phyloP scores from a whole-genome alignment of 2,888 invertebrate species.

The Tolmerus cingulatus region DNA sequence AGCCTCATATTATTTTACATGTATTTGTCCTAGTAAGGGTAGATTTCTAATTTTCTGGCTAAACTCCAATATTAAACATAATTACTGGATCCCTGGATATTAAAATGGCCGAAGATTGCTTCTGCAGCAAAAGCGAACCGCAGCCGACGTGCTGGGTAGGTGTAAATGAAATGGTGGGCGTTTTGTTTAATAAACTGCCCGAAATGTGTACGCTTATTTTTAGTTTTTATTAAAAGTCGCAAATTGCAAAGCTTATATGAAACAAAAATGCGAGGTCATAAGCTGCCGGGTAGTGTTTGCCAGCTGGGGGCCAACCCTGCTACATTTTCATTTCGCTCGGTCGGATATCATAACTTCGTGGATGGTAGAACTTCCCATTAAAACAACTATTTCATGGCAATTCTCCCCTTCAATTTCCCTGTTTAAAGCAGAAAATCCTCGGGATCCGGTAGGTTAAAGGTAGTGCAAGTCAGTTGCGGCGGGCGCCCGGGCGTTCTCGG shows the following conservation, averaged over 20 bases:
- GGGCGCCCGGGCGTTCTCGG: neutral
- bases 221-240: conserved; percentile 7
- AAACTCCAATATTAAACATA: neutral
- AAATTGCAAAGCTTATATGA: neutral
- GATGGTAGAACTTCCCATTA: conserved; percentile 36
- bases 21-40: no score
- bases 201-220: neutral
- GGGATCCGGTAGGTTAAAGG: neutral
- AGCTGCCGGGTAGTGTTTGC: neutral
- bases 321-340: conserved; percentile 24
- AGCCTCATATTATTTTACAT: no score
- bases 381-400: conserved; percentile 33
- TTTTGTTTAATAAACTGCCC: neutral
- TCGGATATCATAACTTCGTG: conserved; percentile 27
- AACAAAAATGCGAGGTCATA: neutral
- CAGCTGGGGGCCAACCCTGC: neutral
- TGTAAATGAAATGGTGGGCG: neutral
- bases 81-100: neutral
- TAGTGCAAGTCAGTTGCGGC: neutral
- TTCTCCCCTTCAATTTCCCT: conserved; percentile 40
- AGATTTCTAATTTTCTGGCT: neutral
- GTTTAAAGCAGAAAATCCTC: conserved; percentile 44
- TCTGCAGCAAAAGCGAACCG: neutral
- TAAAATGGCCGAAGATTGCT: neutral
- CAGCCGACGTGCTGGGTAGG: neutral